Percentiles rank a stretch among this genome's conserved stretches.
Conservation (phyloP, 2,797 vertebrate genomes). For the Gastrophryne carolinensis region DNA sequence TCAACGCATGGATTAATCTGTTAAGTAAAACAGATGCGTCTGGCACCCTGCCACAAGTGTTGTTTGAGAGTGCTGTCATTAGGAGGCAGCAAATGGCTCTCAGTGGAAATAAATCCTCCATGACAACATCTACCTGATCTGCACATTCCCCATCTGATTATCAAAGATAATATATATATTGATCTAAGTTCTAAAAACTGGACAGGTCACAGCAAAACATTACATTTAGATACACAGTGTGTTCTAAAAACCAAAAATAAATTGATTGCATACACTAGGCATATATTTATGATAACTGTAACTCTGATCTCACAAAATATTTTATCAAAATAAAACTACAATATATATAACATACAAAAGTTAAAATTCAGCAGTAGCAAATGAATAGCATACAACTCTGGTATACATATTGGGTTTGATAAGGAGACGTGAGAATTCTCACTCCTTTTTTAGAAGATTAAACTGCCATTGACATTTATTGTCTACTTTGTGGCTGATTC, state of each 20-base stretch:
- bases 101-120: conserved; percentile 48
- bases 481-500: too few relatives aligned
- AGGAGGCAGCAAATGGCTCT: conserved; percentile 79
- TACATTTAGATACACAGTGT: not conserved
- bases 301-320: not conserved
- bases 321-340: not conserved
- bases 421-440: too few relatives aligned
- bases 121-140: conserved; percentile 20
- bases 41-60: conserved; percentile 63
- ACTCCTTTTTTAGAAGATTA: too few relatives aligned
- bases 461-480: too few relatives aligned
- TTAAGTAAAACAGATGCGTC: conserved; percentile 50
- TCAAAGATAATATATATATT: not conserved
- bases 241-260: too few relatives aligned
- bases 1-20: conserved; percentile 44
- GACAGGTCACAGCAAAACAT: not conserved
- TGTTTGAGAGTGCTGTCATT: conserved; percentile 71
- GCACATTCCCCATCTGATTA: not conserved
- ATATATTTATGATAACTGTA: not conserved
- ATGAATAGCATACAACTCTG: too few relatives aligned
- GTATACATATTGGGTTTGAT: too few relatives aligned
- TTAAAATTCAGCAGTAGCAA: too few relatives aligned
- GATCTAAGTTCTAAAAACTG: not conserved
- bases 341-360: too few relatives aligned
- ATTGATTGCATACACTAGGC: not conserved